phyloP scores from a whole-genome alignment of 1,140 invertebrate genomes.

The Ridgeia piscesae region DNA sequence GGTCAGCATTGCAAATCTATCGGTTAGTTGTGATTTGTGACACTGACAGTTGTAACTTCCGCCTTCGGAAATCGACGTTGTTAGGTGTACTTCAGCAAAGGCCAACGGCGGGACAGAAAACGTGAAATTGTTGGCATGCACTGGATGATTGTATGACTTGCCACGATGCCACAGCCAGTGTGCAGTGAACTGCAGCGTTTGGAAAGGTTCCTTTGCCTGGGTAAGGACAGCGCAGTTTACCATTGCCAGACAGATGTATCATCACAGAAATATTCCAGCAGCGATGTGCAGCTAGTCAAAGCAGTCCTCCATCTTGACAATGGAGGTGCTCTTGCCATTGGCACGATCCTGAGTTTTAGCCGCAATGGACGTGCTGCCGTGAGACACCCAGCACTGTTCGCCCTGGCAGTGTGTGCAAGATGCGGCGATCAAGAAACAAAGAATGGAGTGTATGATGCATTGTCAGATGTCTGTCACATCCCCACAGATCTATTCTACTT shows the following conservation, averaged over 20 bases:
- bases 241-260: neutral
- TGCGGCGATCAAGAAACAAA: constrained; percentile 40
- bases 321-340: neutral
- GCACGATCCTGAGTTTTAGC: neutral
- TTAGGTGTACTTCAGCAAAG: no score
- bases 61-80: no score
- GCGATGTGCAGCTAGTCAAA: neutral
- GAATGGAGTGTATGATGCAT: constrained; percentile 36
- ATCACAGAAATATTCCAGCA: neutral
- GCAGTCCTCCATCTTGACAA: neutral
- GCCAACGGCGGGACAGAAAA: no score
- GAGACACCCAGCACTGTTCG: constrained; percentile 50
- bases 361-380: constrained; percentile 47
- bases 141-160: neutral
- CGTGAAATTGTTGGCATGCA: no score
- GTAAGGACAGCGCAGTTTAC: neutral
- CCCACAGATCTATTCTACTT: constrained; percentile 58
- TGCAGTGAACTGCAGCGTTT: neutral
- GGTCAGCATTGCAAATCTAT: neutral
- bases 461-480: constrained; percentile 51
- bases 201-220: neutral
- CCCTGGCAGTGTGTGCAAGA: constrained; percentile 49
- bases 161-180: neutral
- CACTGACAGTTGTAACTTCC: no score
- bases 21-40: no score